These are phyloP conservation scores for Melolontha melolontha DNA, from an alignment of 2,888 invertebrate species.

Conservation along the genomic window DNA sequence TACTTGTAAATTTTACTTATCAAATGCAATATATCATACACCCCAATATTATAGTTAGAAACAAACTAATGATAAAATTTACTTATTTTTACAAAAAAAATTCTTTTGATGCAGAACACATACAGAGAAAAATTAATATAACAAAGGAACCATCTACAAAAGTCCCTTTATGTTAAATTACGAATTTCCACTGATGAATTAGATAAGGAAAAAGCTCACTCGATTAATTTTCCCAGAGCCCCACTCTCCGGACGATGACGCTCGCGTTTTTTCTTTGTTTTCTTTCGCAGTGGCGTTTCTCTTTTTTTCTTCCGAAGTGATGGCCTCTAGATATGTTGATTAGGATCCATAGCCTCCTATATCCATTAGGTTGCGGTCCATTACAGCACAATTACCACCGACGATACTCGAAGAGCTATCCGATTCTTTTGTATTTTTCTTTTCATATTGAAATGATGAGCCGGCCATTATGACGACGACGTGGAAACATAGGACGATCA, in stretches of 20 bases:
- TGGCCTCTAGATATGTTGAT: constrained; percentile 26
- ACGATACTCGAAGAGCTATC: constrained; percentile 41
- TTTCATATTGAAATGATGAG: constrained; percentile 61
- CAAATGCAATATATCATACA: no score
- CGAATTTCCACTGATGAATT: constrained; percentile 18
- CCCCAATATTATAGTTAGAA: no score
- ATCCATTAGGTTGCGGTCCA: constrained; percentile 52
- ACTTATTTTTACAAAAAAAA: no score
- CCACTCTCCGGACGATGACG: constrained; percentile 1
- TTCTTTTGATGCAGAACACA: background rate
- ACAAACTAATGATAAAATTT: no score
- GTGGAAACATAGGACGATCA: no score
- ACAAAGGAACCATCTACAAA: background rate
- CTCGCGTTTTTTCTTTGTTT: constrained; percentile 20
- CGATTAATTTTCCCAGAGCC: constrained; percentile 10
- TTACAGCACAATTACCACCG: constrained; percentile 57
- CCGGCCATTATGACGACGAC: constrained; percentile 30
- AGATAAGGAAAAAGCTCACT: constrained; percentile 27
- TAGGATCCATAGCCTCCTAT: constrained; percentile 14
- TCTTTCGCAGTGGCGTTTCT: constrained; percentile 17
- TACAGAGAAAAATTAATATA: constrained; percentile 1
- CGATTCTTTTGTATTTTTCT: constrained; percentile 55
- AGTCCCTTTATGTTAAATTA: constrained; percentile 17
- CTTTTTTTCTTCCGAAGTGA: background rate
- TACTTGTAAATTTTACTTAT: no score